Percentiles rank a stretch among this genome's conserved stretches.
Conservation (phyloP, 2,888 invertebrate genomes). For the Ceraclea dissimilis region DNA sequence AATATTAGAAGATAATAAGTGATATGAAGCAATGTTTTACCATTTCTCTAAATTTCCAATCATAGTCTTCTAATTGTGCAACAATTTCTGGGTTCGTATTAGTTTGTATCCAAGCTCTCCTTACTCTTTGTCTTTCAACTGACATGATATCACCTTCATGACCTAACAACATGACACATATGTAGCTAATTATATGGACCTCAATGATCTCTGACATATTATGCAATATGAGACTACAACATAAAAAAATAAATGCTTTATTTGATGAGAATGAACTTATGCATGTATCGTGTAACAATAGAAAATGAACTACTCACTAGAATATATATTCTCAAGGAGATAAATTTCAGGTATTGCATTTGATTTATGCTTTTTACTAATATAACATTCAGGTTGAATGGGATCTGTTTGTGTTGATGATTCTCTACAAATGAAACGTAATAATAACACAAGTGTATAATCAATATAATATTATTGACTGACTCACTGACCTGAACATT, state of each 20-base stretch:
- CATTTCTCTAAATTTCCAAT: slow-evolving; percentile 4
- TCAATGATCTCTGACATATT: background rate
- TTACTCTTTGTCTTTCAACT: slow-evolving; percentile 35
- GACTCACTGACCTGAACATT: background rate
- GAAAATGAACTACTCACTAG: background rate
- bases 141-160: slow-evolving; percentile 29
- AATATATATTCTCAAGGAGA: background rate
- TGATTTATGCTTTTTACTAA: background rate
- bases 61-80: background rate
- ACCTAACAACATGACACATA: background rate
- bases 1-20: background rate
- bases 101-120: slow-evolving; percentile 33
- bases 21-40: slow-evolving; percentile 7
- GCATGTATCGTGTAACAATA: background rate
- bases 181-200: too few species aligned
- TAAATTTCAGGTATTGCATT: background rate
- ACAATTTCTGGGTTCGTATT: slow-evolving; percentile 28
- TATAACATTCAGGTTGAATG: background rate
- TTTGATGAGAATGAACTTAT: background rate
- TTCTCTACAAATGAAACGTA: background rate
- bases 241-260: background rate
- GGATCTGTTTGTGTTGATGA: background rate
- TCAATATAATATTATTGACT: background rate
- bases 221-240: background rate
- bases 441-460: background rate